These are phyloP conservation scores for Chorisops tibialis DNA, from an alignment of 2,888 invertebrate species.

Conservation along the genomic window DNA sequence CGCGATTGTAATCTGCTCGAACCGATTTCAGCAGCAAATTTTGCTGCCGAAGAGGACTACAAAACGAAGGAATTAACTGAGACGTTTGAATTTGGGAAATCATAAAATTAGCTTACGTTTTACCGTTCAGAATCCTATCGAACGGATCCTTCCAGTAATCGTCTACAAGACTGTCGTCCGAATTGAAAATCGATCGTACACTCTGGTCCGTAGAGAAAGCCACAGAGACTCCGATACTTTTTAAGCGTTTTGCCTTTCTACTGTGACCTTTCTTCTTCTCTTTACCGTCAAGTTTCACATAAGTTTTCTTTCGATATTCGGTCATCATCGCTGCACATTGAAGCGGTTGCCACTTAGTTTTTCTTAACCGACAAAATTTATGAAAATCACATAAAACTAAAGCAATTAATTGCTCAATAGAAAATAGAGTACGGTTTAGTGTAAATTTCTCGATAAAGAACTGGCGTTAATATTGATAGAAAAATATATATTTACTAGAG, in stretches of 20 bases:
- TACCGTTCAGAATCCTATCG: conserved; percentile 9
- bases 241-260: background rate
- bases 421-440: too few relatives aligned
- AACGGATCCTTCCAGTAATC: conserved; percentile 23
- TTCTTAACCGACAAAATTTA: too few relatives aligned
- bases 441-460: too few relatives aligned
- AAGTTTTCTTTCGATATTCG: conserved; percentile 5
- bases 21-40: background rate
- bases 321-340: background rate
- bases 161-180: conserved; percentile 8
- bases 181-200: conserved; percentile 7
- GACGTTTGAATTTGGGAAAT: too few relatives aligned
- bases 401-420: too few relatives aligned
- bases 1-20: conserved; percentile 13
- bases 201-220: background rate
- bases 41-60: conserved; percentile 13
- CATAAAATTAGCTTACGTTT: conserved; percentile 17
- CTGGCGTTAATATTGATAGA: too few relatives aligned
- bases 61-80: conserved; percentile 4
- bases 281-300: background rate
- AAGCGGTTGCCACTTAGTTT: background rate
- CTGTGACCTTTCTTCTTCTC: background rate
- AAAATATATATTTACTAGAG: too few relatives aligned
- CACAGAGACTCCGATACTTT: background rate
- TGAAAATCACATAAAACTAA: background rate